phyloP scores from a whole-genome alignment of 2,113 vertebrate genomes.

The Amphiprion percula region DNA sequence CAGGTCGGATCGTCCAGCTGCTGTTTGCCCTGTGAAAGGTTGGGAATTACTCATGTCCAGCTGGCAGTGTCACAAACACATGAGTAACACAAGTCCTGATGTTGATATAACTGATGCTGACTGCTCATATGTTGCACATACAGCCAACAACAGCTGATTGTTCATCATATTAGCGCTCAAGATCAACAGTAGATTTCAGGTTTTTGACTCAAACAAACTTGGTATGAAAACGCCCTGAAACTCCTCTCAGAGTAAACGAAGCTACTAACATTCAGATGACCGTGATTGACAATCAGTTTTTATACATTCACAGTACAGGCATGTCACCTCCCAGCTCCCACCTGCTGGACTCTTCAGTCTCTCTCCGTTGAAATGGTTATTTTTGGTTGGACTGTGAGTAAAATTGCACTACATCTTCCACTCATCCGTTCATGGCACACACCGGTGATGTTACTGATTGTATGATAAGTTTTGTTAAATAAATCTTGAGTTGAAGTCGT shows the following conservation, averaged over 20 bases:
- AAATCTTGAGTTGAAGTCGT: constrained; percentile 33
- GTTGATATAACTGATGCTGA: no score
- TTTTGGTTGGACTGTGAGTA: constrained; percentile 53
- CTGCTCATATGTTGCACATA: no score
- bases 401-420: constrained; percentile 22
- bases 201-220: background rate
- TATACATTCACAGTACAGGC: constrained; percentile 54
- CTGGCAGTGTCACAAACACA: no score
- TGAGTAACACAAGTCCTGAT: no score
- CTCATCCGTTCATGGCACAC: background rate
- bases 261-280: constrained; percentile 27
- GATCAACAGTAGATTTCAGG: background rate
- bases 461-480: constrained; percentile 17
- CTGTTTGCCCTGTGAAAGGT: no score
- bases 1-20: no score
- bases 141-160: background rate
- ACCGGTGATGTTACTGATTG: constrained; percentile 18
- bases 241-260: constrained; percentile 18
- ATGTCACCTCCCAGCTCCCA: background rate
- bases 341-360: constrained; percentile 6
- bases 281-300: constrained; percentile 21
- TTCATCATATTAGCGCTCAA: background rate
- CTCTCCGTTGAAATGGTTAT: constrained; percentile 11
- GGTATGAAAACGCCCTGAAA: constrained; percentile 26
- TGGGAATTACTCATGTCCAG: no score